Conservation (phyloP, 1,140 invertebrate genomes). For the Paralvinella palmiformis region DNA sequence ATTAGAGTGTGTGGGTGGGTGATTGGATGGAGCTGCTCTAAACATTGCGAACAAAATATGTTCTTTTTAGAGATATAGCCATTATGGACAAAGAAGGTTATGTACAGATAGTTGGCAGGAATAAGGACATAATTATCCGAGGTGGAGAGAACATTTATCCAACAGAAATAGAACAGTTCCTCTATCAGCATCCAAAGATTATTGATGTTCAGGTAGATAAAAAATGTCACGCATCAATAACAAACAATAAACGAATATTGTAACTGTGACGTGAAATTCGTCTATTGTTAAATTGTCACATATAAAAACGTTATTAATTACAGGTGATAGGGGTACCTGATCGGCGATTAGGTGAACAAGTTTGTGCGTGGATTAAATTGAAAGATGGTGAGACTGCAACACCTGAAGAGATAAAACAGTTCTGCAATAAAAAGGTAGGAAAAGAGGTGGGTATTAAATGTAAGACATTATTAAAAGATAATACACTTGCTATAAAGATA, state of each 20-base stretch:
- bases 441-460: no score
- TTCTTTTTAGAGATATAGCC: constrained; percentile 69
- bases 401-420: constrained; percentile 60
- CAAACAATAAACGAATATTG: no score
- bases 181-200: constrained; percentile 70
- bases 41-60: no score
- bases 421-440: constrained; percentile 69
- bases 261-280: no score
- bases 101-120: constrained; percentile 69
- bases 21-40: no score
- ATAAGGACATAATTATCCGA: constrained; percentile 85
- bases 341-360: constrained; percentile 74
- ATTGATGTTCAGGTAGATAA: constrained; percentile 73
- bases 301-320: no score
- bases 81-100: constrained; percentile 70
- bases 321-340: constrained; percentile 73
- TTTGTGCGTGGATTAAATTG: constrained; percentile 69
- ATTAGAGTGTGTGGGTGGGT: neutral
- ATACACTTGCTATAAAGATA: no score
- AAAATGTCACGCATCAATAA: no score
- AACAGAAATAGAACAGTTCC: constrained; percentile 76
- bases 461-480: no score
- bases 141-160: constrained; percentile 88
- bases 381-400: constrained; percentile 52
- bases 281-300: no score